Evolutionary conservation across 2,888 invertebrate species (phyloP).

Genomic region (Heliconius aoede): DNA sequence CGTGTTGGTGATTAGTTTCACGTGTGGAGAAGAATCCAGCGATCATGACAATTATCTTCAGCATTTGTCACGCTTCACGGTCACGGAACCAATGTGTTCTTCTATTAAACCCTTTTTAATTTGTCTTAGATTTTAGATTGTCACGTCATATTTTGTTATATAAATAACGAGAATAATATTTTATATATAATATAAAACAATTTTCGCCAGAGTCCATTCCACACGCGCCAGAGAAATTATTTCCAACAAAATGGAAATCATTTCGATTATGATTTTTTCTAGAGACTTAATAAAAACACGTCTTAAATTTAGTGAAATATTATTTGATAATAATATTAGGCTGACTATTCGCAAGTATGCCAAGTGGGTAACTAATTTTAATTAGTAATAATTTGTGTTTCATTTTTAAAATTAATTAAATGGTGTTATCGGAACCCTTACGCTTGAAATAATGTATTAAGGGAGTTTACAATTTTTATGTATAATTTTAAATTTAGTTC

Average conservation of each 20-base stretch:
- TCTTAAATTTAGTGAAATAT: too few relatives aligned
- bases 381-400: background rate
- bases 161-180: too few relatives aligned
- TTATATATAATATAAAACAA: too few relatives aligned
- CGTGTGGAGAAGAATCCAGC: conserved; percentile 64
- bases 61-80: conserved; percentile 67
- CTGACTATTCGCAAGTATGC: background rate
- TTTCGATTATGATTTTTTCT: background rate
- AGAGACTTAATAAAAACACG: too few relatives aligned
- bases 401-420: background rate
- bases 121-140: conserved; percentile 9
- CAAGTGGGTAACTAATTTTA: conserved; percentile 4
- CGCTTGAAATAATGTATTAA: conserved; percentile 1
- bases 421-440: conserved; percentile 9
- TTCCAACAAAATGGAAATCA: too few relatives aligned
- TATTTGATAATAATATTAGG: background rate
- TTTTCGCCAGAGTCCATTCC: too few relatives aligned
- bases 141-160: conserved; percentile 6
- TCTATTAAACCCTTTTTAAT: conserved; percentile 38
- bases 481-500: background rate
- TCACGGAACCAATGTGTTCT: conserved; percentile 57
- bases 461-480: background rate
- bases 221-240: too few relatives aligned
- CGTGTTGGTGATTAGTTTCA: conserved; percentile 66
- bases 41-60: conserved; percentile 69